phyloP scores from a whole-genome alignment of 2,113 vertebrate genomes.

The Siphamia tubifer region DNA sequence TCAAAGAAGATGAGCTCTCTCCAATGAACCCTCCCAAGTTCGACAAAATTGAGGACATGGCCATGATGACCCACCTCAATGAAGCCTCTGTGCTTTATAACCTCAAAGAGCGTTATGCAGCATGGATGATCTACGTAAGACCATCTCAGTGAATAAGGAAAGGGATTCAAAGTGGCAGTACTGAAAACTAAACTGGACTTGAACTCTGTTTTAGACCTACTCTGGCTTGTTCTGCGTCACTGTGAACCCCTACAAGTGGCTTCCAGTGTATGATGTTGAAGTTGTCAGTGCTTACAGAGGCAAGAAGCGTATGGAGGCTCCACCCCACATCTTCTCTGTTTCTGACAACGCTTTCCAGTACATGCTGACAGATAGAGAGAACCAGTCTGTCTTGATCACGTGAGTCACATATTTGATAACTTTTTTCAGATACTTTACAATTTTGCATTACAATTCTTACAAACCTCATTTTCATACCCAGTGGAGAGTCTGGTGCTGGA shows the following conservation, averaged over 20 bases:
- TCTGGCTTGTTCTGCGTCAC: constrained; percentile 70
- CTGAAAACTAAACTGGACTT: neutral
- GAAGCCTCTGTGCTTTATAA: constrained; percentile 89
- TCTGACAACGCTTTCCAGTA: constrained; percentile 70
- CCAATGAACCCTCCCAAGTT: constrained; percentile 77
- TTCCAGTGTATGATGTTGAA: constrained; percentile 65
- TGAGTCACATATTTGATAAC: constrained; percentile 24
- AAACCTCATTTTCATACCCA: constrained; percentile 61
- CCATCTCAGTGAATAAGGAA: neutral
- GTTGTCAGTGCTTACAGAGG: constrained; percentile 66
- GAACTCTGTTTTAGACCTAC: constrained; percentile 52
- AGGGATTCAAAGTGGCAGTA: neutral
- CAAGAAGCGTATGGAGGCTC: constrained; percentile 74
- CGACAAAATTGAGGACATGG: constrained; percentile 87
- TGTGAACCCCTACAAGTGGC: constrained; percentile 72
- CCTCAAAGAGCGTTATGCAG: constrained; percentile 87
- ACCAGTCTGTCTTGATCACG: constrained; percentile 72
- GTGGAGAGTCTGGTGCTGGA: too few relatives aligned
- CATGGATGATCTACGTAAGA: constrained; percentile 92
- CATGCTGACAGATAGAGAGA: constrained; percentile 72
- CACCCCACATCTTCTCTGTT: constrained; percentile 72
- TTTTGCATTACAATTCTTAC: neutral
- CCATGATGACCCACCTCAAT: constrained; percentile 90
- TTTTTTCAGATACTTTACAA: neutral
- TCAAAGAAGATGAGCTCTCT: constrained; percentile 58